Conservation (phyloP, 2,113 vertebrate genomes). For the Jaculus jaculus region DNA sequence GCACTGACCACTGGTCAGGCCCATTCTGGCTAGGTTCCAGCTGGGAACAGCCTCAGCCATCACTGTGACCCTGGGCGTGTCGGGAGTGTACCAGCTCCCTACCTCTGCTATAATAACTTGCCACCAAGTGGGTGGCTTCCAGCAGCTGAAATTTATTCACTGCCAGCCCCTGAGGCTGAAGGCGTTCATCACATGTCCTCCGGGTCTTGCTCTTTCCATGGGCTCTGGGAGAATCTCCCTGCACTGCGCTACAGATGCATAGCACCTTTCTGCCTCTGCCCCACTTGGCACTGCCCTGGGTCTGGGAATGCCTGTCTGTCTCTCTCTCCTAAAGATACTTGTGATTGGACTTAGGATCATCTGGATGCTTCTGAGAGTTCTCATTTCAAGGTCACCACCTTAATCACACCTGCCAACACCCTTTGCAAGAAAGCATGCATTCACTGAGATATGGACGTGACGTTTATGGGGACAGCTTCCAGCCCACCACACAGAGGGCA, state of each 20-base stretch:
- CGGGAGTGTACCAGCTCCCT: background rate
- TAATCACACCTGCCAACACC: background rate
- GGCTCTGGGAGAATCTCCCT: too few relatives aligned
- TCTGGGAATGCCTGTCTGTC: background rate
- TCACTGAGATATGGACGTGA: background rate
- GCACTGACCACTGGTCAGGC: rapidly evolving
- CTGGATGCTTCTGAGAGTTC: background rate
- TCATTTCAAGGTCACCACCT: background rate
- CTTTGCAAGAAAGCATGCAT: background rate
- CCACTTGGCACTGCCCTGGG: too few relatives aligned
- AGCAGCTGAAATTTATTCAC: background rate
- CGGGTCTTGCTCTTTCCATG: rapidly evolving
- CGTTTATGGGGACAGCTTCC: background rate
- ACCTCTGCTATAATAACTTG: rapidly evolving
- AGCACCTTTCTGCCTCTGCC: rapidly evolving
- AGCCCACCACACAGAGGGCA: background rate
- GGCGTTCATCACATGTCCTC: background rate
- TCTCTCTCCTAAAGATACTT: background rate
- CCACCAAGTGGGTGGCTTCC: background rate
- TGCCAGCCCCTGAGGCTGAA: background rate
- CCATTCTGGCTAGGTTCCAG: background rate
- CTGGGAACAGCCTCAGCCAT: background rate
- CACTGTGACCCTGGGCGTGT: background rate
- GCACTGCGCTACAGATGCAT: background rate
- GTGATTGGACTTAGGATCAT: background rate